phyloP scores from a whole-genome alignment of 2,797 vertebrate species.

The Coccyzus lansbergi region DNA sequence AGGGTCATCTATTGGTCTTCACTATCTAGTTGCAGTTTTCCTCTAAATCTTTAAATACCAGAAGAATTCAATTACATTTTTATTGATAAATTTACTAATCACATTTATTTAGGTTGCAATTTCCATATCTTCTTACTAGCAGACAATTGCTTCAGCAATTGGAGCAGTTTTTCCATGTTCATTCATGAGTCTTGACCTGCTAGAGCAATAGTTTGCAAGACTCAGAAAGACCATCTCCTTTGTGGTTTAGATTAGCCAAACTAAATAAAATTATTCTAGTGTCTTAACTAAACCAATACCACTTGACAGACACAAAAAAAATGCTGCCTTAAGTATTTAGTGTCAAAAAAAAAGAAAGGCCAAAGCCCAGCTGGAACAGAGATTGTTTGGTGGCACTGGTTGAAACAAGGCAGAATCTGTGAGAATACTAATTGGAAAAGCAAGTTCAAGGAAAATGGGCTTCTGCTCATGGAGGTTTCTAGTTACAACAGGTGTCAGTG shows the following conservation, averaged over 20 bases:
- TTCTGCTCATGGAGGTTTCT: not conserved
- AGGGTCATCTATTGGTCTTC: not conserved
- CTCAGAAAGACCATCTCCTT: not conserved
- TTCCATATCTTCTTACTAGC: not conserved
- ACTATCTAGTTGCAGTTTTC: not conserved
- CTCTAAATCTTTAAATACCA: not conserved
- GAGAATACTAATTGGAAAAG: not conserved
- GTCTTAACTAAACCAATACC: not conserved
- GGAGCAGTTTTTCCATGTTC: not conserved
- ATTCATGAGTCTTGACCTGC: not conserved
- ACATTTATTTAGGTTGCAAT: not conserved
- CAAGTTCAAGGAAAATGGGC: not conserved
- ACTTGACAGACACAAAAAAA: not conserved
- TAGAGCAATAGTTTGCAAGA: not conserved
- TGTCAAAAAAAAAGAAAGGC: not conserved
- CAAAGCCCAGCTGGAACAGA: not conserved
- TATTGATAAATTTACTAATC: not conserved
- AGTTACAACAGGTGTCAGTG: not conserved
- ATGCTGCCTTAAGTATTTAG: not conserved
- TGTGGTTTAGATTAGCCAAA: not conserved
- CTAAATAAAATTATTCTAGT: not conserved
- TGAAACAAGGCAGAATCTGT: not conserved
- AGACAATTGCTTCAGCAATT: not conserved
- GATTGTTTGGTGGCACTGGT: fast-evolving
- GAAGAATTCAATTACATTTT: not conserved